These are phyloP conservation scores for Cenopis cana DNA, from an alignment of 2,888 invertebrate genomes.

Conservation along the genomic window DNA sequence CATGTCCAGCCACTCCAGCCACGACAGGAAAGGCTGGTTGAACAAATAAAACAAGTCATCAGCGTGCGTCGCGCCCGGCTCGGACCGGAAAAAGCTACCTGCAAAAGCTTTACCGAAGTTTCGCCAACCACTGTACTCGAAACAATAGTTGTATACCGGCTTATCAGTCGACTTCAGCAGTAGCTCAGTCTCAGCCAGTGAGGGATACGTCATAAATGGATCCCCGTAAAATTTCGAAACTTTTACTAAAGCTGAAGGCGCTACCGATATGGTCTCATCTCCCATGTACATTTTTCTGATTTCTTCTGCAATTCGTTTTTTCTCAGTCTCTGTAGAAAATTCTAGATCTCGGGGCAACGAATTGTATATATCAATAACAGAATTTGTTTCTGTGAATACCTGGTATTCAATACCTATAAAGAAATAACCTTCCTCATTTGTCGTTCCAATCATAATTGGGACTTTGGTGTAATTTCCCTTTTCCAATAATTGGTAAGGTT, in stretches of 20 bases:
- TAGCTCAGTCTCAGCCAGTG: constrained; percentile 64
- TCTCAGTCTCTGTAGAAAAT: constrained; percentile 56
- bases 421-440: constrained; percentile 66
- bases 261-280: constrained; percentile 61
- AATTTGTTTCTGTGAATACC: constrained; percentile 55
- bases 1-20: constrained; percentile 63
- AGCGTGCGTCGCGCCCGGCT: constrained; percentile 67
- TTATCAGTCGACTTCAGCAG: constrained; percentile 58
- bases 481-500: constrained; percentile 60
- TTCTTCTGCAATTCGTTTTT: constrained; percentile 57
- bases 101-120: constrained; percentile 58
- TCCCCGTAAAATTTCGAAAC: constrained; percentile 67
- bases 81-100: constrained; percentile 50
- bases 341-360: constrained; percentile 68
- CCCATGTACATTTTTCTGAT: constrained; percentile 69
- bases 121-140: constrained; percentile 64
- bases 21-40: constrained; percentile 55
- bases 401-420: constrained; percentile 63
- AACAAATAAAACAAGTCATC: constrained; percentile 75
- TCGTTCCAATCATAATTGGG: constrained; percentile 69
- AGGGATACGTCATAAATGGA: constrained; percentile 56
- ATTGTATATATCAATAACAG: constrained; percentile 59
- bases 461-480: constrained; percentile 68
- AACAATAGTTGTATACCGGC: constrained; percentile 66
- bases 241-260: constrained; percentile 57